Evolutionary conservation across 2,888 invertebrate species (phyloP).

Genomic region (Pedicia rivosa): DNA sequence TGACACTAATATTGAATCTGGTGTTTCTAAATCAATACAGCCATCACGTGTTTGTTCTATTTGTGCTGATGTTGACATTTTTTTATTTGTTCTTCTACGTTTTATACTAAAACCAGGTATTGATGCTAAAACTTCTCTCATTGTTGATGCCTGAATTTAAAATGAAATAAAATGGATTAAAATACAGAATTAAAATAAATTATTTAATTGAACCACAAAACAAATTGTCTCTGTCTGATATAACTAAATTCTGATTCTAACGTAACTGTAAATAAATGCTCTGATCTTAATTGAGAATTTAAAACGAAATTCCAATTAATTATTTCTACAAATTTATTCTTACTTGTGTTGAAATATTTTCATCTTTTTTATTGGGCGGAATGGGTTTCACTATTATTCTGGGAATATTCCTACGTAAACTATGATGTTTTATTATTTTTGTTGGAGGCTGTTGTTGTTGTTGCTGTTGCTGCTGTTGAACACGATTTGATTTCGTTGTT

Average conservation of each 20-base stretch:
- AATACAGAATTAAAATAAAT: too few relatives aligned
- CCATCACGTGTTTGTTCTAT: slow-evolving; percentile 86
- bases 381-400: slow-evolving; percentile 70
- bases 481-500: slow-evolving; percentile 7
- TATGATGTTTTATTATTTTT: slow-evolving; percentile 53
- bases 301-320: too few relatives aligned
- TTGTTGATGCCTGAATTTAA: slow-evolving; percentile 44
- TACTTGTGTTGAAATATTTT: too few relatives aligned
- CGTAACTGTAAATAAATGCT: too few relatives aligned
- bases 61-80: slow-evolving; percentile 81
- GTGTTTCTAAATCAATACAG: slow-evolving; percentile 87
- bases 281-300: too few relatives aligned
- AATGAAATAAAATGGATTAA: not conserved
- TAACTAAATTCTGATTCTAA: too few relatives aligned
- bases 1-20: slow-evolving; percentile 86
- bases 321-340: too few relatives aligned
- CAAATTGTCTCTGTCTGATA: too few relatives aligned
- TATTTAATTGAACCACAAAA: too few relatives aligned
- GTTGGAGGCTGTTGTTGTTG: slow-evolving; percentile 18
- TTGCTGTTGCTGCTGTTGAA: too few relatives aligned
- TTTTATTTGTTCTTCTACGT: slow-evolving; percentile 65
- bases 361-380: slow-evolving; percentile 29
- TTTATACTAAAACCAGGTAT: slow-evolving; percentile 80
- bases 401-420: slow-evolving; percentile 47
- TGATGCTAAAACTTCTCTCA: slow-evolving; percentile 76